Conservation (phyloP, 2,113 vertebrate species). For the Microcebus lehilahytsara region DNA sequence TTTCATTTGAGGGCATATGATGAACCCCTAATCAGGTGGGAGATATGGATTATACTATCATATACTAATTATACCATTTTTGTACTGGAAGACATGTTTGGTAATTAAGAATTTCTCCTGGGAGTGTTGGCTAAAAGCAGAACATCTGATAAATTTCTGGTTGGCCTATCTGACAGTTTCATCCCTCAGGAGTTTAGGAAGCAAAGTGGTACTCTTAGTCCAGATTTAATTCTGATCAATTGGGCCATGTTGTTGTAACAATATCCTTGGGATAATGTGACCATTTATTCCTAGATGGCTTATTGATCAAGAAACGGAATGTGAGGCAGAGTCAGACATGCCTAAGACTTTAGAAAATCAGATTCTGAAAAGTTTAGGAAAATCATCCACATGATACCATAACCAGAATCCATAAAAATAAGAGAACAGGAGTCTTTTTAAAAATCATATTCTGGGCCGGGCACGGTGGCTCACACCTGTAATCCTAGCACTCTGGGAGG, state of each 20-base stretch:
- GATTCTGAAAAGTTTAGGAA: background rate
- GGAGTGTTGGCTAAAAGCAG: background rate
- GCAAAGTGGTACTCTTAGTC: background rate
- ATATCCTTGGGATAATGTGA: background rate
- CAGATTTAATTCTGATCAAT: background rate
- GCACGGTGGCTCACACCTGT: no score
- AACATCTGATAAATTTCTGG: background rate
- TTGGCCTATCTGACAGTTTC: background rate
- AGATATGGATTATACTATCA: background rate
- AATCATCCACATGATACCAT: background rate
- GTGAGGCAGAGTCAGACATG: background rate
- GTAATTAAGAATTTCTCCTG: background rate
- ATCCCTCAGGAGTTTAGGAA: background rate
- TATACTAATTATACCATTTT: background rate
- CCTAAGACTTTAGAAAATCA: constrained; percentile 13
- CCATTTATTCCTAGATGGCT: background rate
- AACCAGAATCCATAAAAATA: background rate
- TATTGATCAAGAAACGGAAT: constrained; percentile 2
- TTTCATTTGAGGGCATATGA: background rate
- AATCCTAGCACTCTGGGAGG: no score
- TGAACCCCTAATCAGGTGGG: background rate
- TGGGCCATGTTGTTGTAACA: background rate
- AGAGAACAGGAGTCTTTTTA: background rate
- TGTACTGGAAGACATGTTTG: background rate
- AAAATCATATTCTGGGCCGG: background rate